phyloP scores from a whole-genome alignment of 2,888 invertebrate genomes.

The Agrochola lota region DNA sequence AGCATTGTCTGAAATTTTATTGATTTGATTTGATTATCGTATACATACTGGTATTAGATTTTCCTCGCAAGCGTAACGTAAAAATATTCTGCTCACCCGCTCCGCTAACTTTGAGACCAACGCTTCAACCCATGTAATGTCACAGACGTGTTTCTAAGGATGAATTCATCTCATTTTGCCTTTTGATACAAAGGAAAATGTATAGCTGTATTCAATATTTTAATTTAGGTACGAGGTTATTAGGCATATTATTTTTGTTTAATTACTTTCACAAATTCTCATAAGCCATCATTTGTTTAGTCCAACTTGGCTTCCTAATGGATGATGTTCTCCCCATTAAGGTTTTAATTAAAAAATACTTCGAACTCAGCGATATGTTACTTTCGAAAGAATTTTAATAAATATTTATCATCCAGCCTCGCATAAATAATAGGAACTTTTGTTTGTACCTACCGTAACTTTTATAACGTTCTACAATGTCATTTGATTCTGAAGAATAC shows the following conservation, averaged over 20 bases:
- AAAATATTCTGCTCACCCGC: not conserved
- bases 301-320: slow-evolving; percentile 20
- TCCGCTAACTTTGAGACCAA: not conserved
- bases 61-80: not conserved
- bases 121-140: not conserved
- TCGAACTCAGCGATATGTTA: slow-evolving; percentile 28
- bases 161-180: slow-evolving; percentile 5
- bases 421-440: slow-evolving; percentile 16
- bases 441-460: slow-evolving; percentile 6
- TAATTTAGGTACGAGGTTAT: slow-evolving; percentile 26
- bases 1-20: too few species aligned
- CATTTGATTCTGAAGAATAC: slow-evolving; percentile 12
- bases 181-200: not conserved
- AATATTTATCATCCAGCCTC: slow-evolving; percentile 37
- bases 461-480: not conserved
- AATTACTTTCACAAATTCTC: slow-evolving; percentile 35
- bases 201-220: slow-evolving; percentile 6
- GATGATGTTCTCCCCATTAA: slow-evolving; percentile 46
- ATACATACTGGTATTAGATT: not conserved
- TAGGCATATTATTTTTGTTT: slow-evolving; percentile 30
- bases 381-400: slow-evolving; percentile 55
- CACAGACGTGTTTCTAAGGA: not conserved
- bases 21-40: not conserved
- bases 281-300: slow-evolving; percentile 36
- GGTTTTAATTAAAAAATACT: slow-evolving; percentile 55